A percentile compares a stretch with the other conserved stretches of the same genome.
phyloP scores from a whole-genome alignment of 2,888 invertebrate species.

The Silvanus unidentatus region DNA sequence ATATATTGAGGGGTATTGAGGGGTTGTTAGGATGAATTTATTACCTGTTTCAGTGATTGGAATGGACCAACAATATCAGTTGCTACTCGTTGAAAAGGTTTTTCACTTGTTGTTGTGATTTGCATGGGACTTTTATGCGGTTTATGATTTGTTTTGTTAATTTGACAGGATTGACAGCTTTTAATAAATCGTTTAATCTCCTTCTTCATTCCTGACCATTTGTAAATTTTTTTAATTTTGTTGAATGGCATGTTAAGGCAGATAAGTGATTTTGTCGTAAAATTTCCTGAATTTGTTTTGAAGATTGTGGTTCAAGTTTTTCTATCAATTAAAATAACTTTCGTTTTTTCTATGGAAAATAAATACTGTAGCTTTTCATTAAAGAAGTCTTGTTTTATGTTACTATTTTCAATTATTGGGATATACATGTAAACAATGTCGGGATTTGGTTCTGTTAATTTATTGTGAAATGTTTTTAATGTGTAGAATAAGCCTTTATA shows the following conservation, averaged over 20 bases:
- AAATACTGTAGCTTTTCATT: conserved; percentile 4
- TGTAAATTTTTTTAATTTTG: conserved; percentile 7
- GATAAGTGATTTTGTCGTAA: conserved; percentile 10
- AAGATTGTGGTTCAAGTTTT: conserved; percentile 4
- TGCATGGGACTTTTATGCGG: conserved; percentile 26
- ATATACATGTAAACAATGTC: conserved; percentile 16
- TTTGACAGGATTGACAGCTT: conserved; percentile 15
- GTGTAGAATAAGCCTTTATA: conserved; percentile 1
- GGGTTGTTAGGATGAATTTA: conserved; percentile 22
- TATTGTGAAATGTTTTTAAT: not conserved
- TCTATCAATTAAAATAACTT: conserved; percentile 3
- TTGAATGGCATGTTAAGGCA: conserved; percentile 6
- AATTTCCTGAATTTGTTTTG: conserved; percentile 8
- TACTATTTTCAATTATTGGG: conserved; percentile 6
- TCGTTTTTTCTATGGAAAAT: not conserved
- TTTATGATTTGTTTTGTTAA: conserved; percentile 19
- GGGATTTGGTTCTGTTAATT: conserved; percentile 24
- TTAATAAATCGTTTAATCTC: conserved; percentile 4
- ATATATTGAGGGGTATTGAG: no score
- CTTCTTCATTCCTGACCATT: conserved; percentile 2
- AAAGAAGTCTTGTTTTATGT: conserved; percentile 8
- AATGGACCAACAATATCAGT: not conserved
- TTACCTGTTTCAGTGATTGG: not conserved
- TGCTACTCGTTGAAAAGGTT: conserved; percentile 25
- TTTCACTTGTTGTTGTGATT: conserved; percentile 23